Conservation (phyloP, 1,140 invertebrate genomes). For the Lordiphosa clarofinis region DNA sequence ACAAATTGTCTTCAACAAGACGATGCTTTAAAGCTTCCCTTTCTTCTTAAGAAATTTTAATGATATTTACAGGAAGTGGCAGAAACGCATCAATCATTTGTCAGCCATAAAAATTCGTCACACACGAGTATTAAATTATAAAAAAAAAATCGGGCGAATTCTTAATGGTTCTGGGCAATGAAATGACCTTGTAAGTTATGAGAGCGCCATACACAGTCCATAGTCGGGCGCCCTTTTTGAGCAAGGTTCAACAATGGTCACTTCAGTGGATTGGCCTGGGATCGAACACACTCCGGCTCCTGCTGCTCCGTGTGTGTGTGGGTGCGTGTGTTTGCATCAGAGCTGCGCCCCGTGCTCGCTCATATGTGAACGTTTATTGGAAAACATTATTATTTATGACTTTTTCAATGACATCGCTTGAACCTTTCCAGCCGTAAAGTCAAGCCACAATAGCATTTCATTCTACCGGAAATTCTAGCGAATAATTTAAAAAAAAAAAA, state of each 20-base stretch:
- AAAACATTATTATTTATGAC: slow-evolving; percentile 79
- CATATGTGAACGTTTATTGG: slow-evolving; percentile 79
- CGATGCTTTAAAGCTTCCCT: slow-evolving; percentile 40
- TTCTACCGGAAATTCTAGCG: slow-evolving; percentile 33
- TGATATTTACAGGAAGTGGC: slow-evolving; percentile 71
- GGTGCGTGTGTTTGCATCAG: slow-evolving; percentile 6
- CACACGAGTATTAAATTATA: slow-evolving; percentile 69
- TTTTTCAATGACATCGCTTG: slow-evolving; percentile 76
- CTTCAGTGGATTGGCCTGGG: slow-evolving; percentile 23
- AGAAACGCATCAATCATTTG: slow-evolving; percentile 76
- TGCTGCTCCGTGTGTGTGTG: slow-evolving; percentile 17
- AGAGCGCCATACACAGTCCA: slow-evolving; percentile 17
- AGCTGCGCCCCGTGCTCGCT: slow-evolving; percentile 55
- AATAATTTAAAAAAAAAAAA: slow-evolving; percentile 26
- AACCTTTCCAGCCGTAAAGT: slow-evolving; percentile 77
- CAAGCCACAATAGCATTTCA: slow-evolving; percentile 54
- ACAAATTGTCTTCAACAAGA: slow-evolving; percentile 46
- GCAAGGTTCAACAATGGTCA: slow-evolving; percentile 57
- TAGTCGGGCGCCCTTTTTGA: slow-evolving; percentile 37
- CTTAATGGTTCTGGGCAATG: slow-evolving; percentile 66
- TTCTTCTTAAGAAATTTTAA: slow-evolving; percentile 47
- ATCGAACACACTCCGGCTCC: slow-evolving; percentile 18
- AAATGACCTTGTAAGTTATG: slow-evolving; percentile 77
- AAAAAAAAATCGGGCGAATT: slow-evolving; percentile 44
- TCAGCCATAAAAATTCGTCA: slow-evolving; percentile 78